Evolutionary conservation across 2,113 vertebrate species (phyloP).

Genomic region (Maylandia zebra): DNA sequence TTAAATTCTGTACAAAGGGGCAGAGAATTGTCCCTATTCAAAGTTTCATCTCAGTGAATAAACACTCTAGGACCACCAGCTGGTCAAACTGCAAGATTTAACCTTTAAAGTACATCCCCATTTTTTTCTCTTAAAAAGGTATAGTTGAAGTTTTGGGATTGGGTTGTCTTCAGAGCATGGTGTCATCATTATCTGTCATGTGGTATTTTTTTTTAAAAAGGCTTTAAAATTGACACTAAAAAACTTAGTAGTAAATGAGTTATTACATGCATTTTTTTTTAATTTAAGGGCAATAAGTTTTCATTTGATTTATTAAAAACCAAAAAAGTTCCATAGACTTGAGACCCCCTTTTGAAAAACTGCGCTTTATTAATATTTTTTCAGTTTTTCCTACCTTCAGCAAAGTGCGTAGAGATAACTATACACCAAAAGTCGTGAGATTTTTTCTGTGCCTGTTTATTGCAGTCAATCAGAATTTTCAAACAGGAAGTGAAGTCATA

Average conservation of each 20-base stretch:
- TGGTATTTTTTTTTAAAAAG: background rate
- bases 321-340: background rate
- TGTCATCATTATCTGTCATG: background rate
- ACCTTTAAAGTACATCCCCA: background rate
- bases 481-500: background rate
- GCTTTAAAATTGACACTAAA: background rate
- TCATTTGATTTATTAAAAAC: background rate
- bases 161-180: background rate
- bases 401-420: background rate
- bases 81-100: background rate
- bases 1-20: fast-evolving
- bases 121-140: background rate
- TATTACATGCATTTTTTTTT: background rate
- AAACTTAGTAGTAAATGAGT: background rate
- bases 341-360: background rate
- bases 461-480: background rate
- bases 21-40: background rate
- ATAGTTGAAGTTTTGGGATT: background rate
- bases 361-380: background rate
- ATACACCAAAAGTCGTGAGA: background rate
- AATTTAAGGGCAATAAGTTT: background rate
- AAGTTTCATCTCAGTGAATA: background rate
- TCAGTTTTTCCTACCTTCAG: background rate
- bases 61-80: background rate
- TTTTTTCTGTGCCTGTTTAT: background rate